Conservation (phyloP, 2,888 invertebrate species). For the Thymelicus lineola region DNA sequence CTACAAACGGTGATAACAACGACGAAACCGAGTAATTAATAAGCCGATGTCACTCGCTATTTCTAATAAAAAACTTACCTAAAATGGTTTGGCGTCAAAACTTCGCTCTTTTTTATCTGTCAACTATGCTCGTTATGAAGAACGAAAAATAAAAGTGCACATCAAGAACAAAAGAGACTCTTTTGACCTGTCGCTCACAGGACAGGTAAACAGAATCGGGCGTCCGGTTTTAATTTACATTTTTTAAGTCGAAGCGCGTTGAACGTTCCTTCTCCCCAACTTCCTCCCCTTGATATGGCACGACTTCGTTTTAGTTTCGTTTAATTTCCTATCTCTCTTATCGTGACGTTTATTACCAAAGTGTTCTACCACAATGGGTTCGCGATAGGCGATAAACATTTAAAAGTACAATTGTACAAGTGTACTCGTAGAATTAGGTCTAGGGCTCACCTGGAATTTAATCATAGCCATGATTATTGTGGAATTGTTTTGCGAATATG, state of each 20-base stretch:
- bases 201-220: slow-evolving; percentile 70
- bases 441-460: no score
- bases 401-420: no score
- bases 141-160: slow-evolving; percentile 49
- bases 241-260: slow-evolving; percentile 59
- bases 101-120: slow-evolving; percentile 44
- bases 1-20: not conserved
- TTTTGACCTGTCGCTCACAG: slow-evolving; percentile 72
- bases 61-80: slow-evolving; percentile 14
- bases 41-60: slow-evolving; percentile 11
- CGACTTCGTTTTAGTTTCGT: slow-evolving; percentile 79
- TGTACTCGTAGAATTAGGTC: no score
- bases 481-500: no score
- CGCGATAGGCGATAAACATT: not conserved
- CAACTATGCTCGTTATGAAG: slow-evolving; percentile 51
- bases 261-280: slow-evolving; percentile 56
- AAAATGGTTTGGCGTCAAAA: slow-evolving; percentile 32
- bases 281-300: slow-evolving; percentile 69
- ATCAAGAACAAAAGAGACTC: slow-evolving; percentile 57
- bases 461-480: no score
- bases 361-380: not conserved
- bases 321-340: slow-evolving; percentile 81
- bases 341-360: slow-evolving; percentile 77
- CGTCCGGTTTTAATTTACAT: slow-evolving; percentile 70
- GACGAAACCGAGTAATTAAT: slow-evolving; percentile 3